Evolutionary conservation across 2,888 invertebrate genomes (phyloP), one percentile per base, ranked within the genome.

Genomic region (Aporophyla nigra): DNA sequence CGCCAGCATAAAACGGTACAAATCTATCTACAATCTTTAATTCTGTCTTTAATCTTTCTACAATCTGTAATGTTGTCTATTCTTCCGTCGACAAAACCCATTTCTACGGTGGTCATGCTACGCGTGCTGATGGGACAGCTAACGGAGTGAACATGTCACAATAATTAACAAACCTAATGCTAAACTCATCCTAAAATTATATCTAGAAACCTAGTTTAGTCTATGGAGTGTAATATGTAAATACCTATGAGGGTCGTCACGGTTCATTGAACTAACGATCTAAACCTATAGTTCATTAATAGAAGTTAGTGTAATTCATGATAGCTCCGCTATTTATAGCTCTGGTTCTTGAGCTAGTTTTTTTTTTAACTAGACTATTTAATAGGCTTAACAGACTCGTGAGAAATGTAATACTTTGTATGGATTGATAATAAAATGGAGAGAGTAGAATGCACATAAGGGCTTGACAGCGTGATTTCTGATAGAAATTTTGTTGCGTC

Each of bases 221-320:
- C 33, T 14, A 53, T 51, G 61, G 79, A 81, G 51, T 40, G 53
- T 53, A 2, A 21, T 43, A n/a, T 46, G 12, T 24, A 12, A 49
- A 10, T 46, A 27, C 7, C 16, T 10, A 54, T 27, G 59, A 61
- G 21, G 46, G 40, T 54, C 54, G 16, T 14, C 27, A n/a, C 2
- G 54, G 82, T 76, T 80, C 76, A 24, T 2, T 66, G 65, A 80
- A 69, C 69, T 56, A 40, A 7, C 40, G n/a, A n/a, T 54, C 72
- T 24, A 40, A 51, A 74, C 65, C 46, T 46, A 12, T 5, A 27
- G 40, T 56, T 43, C 46, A 33, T 40, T 77, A n/a, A 1, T 27
- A 43, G n/a, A 16, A 65, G 46, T 68, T 61, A 63, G 80, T 59
- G 56, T 46, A 80, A 24, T 62, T 51, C 33, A 59, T 14, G n/a